phyloP scores from a whole-genome alignment of 2,797 vertebrate species.

The Lagodon rhomboides region DNA sequence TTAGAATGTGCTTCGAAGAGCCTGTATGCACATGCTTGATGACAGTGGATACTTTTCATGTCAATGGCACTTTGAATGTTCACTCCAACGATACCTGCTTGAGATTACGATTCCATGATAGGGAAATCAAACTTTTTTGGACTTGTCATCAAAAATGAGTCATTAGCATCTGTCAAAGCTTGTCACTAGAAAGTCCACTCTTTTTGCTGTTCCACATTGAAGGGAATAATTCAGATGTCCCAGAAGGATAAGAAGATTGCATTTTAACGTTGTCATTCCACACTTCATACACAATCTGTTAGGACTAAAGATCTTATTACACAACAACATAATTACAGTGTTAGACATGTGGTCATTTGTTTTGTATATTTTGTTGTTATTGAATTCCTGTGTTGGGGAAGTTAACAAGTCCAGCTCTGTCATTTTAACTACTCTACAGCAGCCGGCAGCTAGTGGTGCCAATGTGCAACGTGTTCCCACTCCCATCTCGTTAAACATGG shows the following conservation, averaged over 20 bases:
- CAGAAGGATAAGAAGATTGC: neutral
- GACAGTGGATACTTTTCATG: slow-evolving; percentile 29
- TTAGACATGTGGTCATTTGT: neutral
- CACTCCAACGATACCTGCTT: slow-evolving; percentile 20
- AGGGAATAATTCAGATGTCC: neutral
- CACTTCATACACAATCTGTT: neutral
- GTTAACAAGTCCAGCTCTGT: too few relatives aligned
- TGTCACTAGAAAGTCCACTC: neutral
- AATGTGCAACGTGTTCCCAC: too few relatives aligned
- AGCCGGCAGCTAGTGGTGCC: neutral
- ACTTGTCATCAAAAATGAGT: neutral
- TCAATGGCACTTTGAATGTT: slow-evolving; percentile 67
- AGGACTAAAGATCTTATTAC: neutral
- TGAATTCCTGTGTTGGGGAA: neutral
- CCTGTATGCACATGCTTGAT: slow-evolving; percentile 17
- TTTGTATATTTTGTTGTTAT: neutral
- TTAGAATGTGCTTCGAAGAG: slow-evolving; percentile 30
- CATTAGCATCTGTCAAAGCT: neutral
- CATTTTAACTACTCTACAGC: neutral
- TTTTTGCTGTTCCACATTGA: neutral
- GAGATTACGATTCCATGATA: neutral
- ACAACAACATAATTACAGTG: neutral
- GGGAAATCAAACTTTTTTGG: neutral
- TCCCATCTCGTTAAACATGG: too few relatives aligned
- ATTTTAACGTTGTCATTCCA: neutral